Percentiles rank a stretch among this genome's conserved stretches.
phyloP scores from a whole-genome alignment of 2,113 vertebrate species.

The Benitochromis conjunctus region DNA sequence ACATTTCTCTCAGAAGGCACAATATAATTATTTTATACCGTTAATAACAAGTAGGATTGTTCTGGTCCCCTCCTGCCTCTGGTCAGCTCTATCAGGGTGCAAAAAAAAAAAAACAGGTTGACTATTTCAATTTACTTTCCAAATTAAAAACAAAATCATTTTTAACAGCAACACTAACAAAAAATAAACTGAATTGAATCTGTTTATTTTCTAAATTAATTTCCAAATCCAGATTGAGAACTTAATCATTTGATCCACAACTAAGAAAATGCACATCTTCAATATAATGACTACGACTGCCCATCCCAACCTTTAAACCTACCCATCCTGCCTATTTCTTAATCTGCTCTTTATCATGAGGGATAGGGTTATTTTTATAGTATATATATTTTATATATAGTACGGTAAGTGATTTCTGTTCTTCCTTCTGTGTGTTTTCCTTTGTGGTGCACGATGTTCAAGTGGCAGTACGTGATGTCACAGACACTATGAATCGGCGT shows the following conservation, averaged over 20 bases:
- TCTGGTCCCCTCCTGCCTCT: background rate
- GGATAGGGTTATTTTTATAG: too few species aligned
- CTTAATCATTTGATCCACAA: background rate
- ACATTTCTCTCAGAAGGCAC: background rate
- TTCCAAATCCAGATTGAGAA: background rate
- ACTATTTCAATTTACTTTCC: background rate
- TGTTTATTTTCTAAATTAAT: background rate
- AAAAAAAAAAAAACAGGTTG: background rate
- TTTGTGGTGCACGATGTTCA: rapidly evolving
- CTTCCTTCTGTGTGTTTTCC: background rate
- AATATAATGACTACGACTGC: too few species aligned
- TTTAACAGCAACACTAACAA: background rate
- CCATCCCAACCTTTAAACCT: background rate
- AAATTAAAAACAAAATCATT: background rate
- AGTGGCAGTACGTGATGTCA: background rate
- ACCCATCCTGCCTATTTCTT: too few species aligned
- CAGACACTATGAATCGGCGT: rapidly evolving
- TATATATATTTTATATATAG: too few species aligned
- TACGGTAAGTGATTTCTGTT: background rate
- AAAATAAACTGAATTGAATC: background rate
- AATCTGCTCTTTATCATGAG: too few species aligned
- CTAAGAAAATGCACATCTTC: background rate
- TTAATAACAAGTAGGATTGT: background rate
- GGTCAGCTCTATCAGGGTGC: background rate
- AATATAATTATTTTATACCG: background rate